phyloP scores from a whole-genome alignment of 2,888 invertebrate genomes.

The Miltochrista miniata region DNA sequence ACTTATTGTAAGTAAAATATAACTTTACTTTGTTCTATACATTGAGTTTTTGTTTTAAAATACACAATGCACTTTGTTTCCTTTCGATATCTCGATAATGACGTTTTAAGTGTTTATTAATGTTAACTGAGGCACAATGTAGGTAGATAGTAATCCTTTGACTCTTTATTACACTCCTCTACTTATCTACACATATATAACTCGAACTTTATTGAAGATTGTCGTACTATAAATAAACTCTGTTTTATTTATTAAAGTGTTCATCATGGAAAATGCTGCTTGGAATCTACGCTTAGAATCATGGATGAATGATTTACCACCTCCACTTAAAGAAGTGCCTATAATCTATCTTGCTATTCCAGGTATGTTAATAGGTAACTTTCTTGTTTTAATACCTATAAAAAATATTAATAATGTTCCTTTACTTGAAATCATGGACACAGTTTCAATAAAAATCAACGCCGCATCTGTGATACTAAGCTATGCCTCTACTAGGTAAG shows the following conservation, averaged over 20 bases:
- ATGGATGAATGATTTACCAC: conserved; percentile 89
- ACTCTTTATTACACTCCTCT: not conserved
- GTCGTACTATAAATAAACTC: not conserved
- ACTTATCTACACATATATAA: not conserved
- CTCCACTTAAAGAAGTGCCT: conserved; percentile 82
- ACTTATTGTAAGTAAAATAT: no score
- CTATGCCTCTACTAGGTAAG: no score
- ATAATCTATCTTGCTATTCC: conserved; percentile 90
- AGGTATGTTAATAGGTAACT: conserved; percentile 76
- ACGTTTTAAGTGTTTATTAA: not conserved
- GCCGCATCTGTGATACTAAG: no score
- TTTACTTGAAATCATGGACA: no score
- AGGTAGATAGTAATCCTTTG: conserved; percentile 1
- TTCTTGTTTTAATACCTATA: no score
- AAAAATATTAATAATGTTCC: no score
- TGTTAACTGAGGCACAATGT: not conserved
- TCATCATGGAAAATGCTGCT: conserved; percentile 59
- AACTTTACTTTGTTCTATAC: not conserved
- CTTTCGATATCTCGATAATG: not conserved
- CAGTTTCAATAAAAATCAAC: no score
- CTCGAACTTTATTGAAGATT: not conserved
- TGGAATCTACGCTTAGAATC: conserved; percentile 76
- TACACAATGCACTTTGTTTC: not conserved
- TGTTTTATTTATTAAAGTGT: conserved; percentile 42
- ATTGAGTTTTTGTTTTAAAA: no score